These are phyloP conservation scores for Drosophila nigrodunni DNA, from an alignment of 1,140 invertebrate genomes.

Conservation along the genomic window DNA sequence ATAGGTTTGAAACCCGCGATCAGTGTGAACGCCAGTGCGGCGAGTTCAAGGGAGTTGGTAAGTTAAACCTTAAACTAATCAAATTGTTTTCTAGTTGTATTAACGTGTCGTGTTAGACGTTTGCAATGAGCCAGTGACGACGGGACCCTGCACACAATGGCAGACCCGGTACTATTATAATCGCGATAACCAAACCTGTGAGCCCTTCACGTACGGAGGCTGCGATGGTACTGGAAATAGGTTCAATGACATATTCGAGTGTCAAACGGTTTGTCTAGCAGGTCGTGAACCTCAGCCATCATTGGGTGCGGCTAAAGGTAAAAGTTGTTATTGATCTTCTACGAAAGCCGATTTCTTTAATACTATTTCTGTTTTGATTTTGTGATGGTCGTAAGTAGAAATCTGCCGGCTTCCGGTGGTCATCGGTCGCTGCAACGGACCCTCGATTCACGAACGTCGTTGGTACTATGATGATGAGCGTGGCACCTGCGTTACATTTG, in stretches of 20 bases:
- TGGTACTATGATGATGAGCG: slow-evolving; percentile 93
- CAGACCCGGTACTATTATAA: slow-evolving; percentile 90
- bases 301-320: slow-evolving; percentile 65
- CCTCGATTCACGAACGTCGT: slow-evolving; percentile 86
- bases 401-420: slow-evolving; percentile 89
- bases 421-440: slow-evolving; percentile 89
- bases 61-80: slow-evolving; percentile 49
- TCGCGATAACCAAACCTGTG: slow-evolving; percentile 85
- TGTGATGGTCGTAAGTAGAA: slow-evolving; percentile 69
- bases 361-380: slow-evolving; percentile 32
- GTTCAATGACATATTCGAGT: slow-evolving; percentile 90
- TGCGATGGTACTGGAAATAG: slow-evolving; percentile 94
- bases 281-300: slow-evolving; percentile 66
- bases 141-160: slow-evolving; percentile 89
- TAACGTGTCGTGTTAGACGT: slow-evolving; percentile 86
- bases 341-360: slow-evolving; percentile 33
- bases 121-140: slow-evolving; percentile 87
- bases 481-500: slow-evolving; percentile 90
- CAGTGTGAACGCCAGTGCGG: slow-evolving; percentile 93
- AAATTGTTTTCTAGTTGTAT: slow-evolving; percentile 15
- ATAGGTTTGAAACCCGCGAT: slow-evolving; percentile 92
- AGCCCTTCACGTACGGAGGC: slow-evolving; percentile 92
- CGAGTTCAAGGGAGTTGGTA: slow-evolving; percentile 89
- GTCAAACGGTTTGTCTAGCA: slow-evolving; percentile 87
- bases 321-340: slow-evolving; percentile 11